Evolutionary conservation across 2,888 invertebrate genomes (phyloP), one percentile per base, ranked within the genome.

Genomic region (Idaea straminata): DNA sequence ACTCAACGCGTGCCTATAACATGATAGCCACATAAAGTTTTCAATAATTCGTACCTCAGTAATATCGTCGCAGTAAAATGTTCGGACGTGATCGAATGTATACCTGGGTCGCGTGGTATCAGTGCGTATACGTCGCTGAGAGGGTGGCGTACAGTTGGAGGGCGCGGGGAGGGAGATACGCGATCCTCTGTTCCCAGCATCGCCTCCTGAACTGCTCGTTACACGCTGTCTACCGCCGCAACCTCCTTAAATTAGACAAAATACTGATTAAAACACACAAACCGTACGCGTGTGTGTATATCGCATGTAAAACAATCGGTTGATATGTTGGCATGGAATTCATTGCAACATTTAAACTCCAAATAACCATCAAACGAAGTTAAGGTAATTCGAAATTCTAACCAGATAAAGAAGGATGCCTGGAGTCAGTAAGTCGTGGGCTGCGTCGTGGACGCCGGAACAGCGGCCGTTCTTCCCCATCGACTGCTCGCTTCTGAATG

Each of bases 401-500:
- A 77, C 95, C 96, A 83, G 95, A 94, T 59, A 96, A 88, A 5
- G 96, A 97, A 0, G 96, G 95, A 76, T 96, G 96, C 61, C 97
- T 93, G 0, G 96, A 96, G 74, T 96, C 96, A 64, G 96, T 94
- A 68, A 97, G 87, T 74, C 96, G 95, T 0, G 97, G 97, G 84
- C 96, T 97, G 72, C 96, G 94, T 34, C 97, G 93, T 38, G 97
- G 97, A 59, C 97, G 94, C 80, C 97, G 97, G 86, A 98, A 98
- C 61, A 98, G 86, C 0, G 97, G 97, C 5, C 97, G 96, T 73
- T 96, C 96, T 63, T 94, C 95, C 70, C 96, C 92, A 77, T 96
- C 96, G 59, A 95, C 95, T 62, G 95, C 94, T 76, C 96, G 91
- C 84, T 95, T 95, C 80, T 96, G 96, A 67, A 98, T 95, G 57